Percentiles rank a stretch among this genome's conserved stretches.
phyloP scores from a whole-genome alignment of 2,888 invertebrate genomes.

The Ormyrus thymus region DNA sequence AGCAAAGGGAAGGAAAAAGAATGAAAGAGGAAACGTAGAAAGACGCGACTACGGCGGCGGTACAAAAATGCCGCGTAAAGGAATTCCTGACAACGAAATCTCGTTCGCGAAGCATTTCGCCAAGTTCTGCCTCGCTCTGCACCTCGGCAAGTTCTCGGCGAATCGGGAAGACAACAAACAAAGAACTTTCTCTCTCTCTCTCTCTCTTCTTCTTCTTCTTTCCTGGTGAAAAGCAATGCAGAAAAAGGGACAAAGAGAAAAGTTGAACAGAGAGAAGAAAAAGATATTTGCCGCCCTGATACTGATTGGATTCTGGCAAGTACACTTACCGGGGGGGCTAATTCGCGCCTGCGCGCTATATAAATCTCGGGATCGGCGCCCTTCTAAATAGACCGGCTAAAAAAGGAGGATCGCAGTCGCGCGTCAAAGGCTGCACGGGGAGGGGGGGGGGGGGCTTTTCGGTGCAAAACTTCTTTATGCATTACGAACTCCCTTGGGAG shows the following conservation, averaged over 20 bases:
- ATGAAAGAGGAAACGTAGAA: conserved; percentile 23
- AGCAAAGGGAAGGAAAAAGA: conserved; percentile 2
- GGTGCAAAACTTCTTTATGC: conserved; percentile 20
- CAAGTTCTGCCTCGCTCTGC: conserved; percentile 56
- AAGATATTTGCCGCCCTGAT: conserved; percentile 38
- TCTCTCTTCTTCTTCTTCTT: conserved; percentile 8
- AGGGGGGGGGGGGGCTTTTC: too few species aligned
- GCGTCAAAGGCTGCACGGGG: too few species aligned
- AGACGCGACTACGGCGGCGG: neutral
- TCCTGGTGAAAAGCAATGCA: neutral
- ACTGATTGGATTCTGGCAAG: conserved; percentile 33
- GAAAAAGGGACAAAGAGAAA: conserved; percentile 14
- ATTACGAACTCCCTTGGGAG: conserved; percentile 42
- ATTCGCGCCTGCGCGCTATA: too few species aligned
- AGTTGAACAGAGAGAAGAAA: conserved; percentile 10
- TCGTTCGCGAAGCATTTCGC: conserved; percentile 49
- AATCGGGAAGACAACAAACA: conserved; percentile 45
- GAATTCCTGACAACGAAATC: conserved; percentile 46
- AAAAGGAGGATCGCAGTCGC: too few species aligned
- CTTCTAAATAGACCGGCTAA: too few species aligned
- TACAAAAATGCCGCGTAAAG: conserved; percentile 50
- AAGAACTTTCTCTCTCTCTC: conserved; percentile 15
- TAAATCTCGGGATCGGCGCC: too few species aligned
- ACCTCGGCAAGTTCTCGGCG: conserved; percentile 35
- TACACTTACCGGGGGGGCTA: neutral